phyloP scores from a whole-genome alignment of 2,113 vertebrate species.

The Plectropomus leopardus region DNA sequence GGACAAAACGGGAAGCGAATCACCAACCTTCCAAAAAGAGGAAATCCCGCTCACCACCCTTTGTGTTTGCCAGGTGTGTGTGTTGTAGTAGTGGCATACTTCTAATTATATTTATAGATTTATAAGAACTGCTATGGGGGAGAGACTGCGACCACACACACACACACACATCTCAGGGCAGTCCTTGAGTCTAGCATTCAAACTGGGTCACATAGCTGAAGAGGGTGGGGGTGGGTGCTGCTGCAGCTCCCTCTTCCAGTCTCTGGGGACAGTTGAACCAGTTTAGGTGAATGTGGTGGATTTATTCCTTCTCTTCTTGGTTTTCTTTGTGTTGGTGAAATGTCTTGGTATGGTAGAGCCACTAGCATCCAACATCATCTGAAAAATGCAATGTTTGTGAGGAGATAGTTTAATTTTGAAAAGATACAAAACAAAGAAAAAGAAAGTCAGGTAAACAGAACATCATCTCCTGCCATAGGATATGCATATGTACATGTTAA shows the following conservation, averaged over 20 bases:
- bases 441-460: not conserved
- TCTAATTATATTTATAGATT: not conserved
- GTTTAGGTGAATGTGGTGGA: not conserved
- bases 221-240: conserved; percentile 13
- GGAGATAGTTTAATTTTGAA: too few species aligned
- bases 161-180: conserved; percentile 22
- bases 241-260: not conserved
- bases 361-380: not conserved
- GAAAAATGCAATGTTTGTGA: not conserved
- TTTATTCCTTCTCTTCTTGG: not conserved
- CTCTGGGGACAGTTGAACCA: conserved; percentile 23
- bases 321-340: conserved; percentile 22
- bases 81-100: not conserved
- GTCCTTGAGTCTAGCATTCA: conserved; percentile 5
- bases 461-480: not conserved
- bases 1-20: too few species aligned
- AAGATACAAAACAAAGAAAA: too few species aligned
- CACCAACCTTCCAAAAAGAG: too few species aligned
- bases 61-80: not conserved
- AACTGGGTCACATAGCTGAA: conserved; percentile 51
- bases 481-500: not conserved
- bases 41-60: too few species aligned
- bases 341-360: not conserved
- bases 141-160: not conserved
- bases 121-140: not conserved